Evolutionary conservation across 2,797 vertebrate species (phyloP), one percentile per base, ranked within the genome.

Genomic region (Orestias chungarensis): DNA sequence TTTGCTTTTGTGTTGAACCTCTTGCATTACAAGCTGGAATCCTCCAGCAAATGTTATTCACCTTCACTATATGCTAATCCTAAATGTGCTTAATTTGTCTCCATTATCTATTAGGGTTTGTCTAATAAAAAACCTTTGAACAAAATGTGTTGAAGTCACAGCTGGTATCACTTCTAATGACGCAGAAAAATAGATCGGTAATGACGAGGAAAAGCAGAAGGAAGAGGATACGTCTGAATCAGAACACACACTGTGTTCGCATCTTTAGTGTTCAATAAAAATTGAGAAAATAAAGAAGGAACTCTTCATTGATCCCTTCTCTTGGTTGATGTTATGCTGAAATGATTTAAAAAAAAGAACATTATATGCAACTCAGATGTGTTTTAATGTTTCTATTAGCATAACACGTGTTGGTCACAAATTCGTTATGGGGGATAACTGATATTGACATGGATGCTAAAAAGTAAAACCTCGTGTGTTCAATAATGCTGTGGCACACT

Each of bases 131-230:
- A 70, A 46, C 54, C 42, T 72, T 61, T 23, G 47, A 79, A 52
- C 47, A 75, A 42, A 73, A 72, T 66, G 49, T 69, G 50, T 77
- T 6, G 65, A 78, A 70, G 74, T 76, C 31, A 79, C 68, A 65
- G 42, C 44, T 68, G 47, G 61, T 74, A 40, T 71, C 64, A 55
- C 12, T 43, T 73, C 33, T 70, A 70, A 86, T 84, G 52, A 81
- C 31, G 66, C 68, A 66, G n/a, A 73, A 75, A 81, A 75, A 66
- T 47, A 54, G 54, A 83, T 78, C 46, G 43, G 31, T 70, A 66
- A 70, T 71, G 38, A 54, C 38, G 75, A 74, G 33, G 55, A 40
- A 68, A 68, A 76, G 50, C 20, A 47, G 59, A 59, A 43, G 35
- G 73, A 71, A 59, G 38, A 66, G n/a, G 66, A 70, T 70, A 42